These are phyloP conservation scores for Muntiacus reevesi DNA, from an alignment of 2,113 vertebrate species.

Conservation along the genomic window DNA sequence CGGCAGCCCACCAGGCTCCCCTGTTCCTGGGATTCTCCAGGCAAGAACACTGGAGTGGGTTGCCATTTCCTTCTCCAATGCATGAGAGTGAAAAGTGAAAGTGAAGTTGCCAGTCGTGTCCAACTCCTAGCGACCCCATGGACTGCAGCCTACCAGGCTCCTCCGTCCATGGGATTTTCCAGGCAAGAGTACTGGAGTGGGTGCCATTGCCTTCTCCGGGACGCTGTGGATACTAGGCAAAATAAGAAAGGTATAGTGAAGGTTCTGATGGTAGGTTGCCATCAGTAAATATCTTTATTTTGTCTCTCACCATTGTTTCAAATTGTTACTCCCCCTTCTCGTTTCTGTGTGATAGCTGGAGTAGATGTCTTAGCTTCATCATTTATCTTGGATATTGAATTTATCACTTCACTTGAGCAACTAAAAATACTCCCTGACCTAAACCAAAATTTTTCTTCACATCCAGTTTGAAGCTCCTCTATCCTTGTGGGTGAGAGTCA, in stretches of 20 bases:
- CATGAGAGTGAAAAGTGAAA: too few species aligned
- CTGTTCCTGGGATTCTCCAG: too few species aligned
- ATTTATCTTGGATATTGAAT: neutral
- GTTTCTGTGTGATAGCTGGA: neutral
- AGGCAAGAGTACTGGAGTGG: too few species aligned
- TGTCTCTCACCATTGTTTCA: neutral
- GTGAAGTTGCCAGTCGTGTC: too few species aligned
- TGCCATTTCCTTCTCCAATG: too few species aligned
- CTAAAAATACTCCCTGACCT: neutral
- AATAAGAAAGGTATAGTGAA: neutral
- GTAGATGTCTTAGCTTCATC: neutral
- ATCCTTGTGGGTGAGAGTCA: neutral
- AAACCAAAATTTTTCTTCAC: neutral
- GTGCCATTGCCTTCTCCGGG: too few species aligned
- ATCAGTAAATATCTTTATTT: neutral
- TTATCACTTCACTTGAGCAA: neutral
- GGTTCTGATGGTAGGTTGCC: neutral
- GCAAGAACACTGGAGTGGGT: too few species aligned
- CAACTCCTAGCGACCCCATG: too few species aligned
- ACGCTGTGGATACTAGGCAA: neutral
- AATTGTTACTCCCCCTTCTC: neutral
- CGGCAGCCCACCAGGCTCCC: too few species aligned
- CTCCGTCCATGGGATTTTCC: too few species aligned
- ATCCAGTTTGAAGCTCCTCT: neutral
- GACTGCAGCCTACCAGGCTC: too few species aligned